Base-by-base conservation (phyloP, 1,140 invertebrate genomes). In the Tigriopus japonicus region DNA sequence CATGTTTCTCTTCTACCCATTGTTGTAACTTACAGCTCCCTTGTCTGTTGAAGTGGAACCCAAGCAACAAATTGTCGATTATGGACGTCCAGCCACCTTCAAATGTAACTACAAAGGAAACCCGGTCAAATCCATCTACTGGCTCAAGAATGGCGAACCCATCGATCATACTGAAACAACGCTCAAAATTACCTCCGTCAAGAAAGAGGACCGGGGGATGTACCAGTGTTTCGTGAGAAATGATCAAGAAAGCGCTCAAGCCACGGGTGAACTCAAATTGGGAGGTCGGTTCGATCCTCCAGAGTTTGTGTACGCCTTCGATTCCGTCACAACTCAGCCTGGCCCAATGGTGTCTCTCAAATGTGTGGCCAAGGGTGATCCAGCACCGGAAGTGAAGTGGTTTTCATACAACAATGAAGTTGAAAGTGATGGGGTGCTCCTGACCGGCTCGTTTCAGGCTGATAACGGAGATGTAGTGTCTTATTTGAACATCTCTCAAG, bases 191-290 rank as follows among this genome's bases (percentile, higher is more conserved):
- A 84, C 87, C 64, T 82, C 83, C 5, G 88, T 97, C 0, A 84
- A 87, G 70, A 87, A 93, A 67, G 86, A 92, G 72, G 90, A 96
- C 70, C 89, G 88, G 69, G 92, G 91, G 70, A 95, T 96, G 90
- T 97, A 95, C 69, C 91, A 96, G 68, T 96, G 92, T 69, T 90
- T 95, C 69, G 86, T 92, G 40, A 77, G 85, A 52, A 94, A 94
- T 69, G 88, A 93, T 68, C 86, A 91, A 70, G 89, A 94, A 73
- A 90, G 85, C 66, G 87, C 87, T 0, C 88, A 94, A 68, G 86
- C 86, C 0, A 88, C 86, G 54, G 86, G 86, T 42, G 88, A 95
- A 76, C 73, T 96, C 17, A 87, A 90, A 75, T 78, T 96, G 45
- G 90, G 90, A 68, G 88, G 90, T 72, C 76, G 87, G 75, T 91